Conservation (phyloP, 2,888 invertebrate species). For the Rapana venosa region DNA sequence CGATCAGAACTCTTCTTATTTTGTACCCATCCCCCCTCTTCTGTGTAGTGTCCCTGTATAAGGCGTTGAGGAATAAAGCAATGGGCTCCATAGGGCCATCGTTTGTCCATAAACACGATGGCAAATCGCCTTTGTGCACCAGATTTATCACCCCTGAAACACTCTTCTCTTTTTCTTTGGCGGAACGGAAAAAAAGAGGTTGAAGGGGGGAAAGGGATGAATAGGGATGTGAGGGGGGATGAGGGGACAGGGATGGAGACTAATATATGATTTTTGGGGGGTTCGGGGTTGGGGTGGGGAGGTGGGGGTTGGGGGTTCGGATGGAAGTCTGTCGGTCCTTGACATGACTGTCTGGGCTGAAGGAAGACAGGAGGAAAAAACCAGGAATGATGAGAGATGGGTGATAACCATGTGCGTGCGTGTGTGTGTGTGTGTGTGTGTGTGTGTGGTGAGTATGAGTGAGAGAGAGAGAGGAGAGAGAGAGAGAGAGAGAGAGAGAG, state of each 20-base stretch:
- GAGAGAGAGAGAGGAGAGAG: slow-evolving; percentile 18
- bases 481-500: slow-evolving; percentile 18
- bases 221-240: too few relatives aligned
- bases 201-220: background rate
- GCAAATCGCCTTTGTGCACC: slow-evolving; percentile 28
- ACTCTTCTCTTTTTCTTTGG: slow-evolving; percentile 20
- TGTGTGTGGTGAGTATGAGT: too few relatives aligned
- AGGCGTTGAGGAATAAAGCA: background rate
- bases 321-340: too few relatives aligned
- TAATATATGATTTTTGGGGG: background rate
- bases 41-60: background rate
- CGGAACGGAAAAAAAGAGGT: background rate
- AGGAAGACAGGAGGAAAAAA: too few relatives aligned
- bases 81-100: slow-evolving; percentile 20
- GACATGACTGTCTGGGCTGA: too few relatives aligned
- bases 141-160: slow-evolving; percentile 26
- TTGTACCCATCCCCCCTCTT: background rate
- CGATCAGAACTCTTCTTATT: background rate
- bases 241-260: background rate
- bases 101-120: slow-evolving; percentile 37
- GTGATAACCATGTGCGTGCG: too few relatives aligned
- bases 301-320: background rate
- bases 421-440: too few relatives aligned
- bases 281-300: background rate
- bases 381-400: too few relatives aligned